A percentile compares a stretch with the other conserved stretches of the same genome.
Evolutionary conservation across 2,888 invertebrate species (phyloP).

Genomic region (Agriopis marginaria): DNA sequence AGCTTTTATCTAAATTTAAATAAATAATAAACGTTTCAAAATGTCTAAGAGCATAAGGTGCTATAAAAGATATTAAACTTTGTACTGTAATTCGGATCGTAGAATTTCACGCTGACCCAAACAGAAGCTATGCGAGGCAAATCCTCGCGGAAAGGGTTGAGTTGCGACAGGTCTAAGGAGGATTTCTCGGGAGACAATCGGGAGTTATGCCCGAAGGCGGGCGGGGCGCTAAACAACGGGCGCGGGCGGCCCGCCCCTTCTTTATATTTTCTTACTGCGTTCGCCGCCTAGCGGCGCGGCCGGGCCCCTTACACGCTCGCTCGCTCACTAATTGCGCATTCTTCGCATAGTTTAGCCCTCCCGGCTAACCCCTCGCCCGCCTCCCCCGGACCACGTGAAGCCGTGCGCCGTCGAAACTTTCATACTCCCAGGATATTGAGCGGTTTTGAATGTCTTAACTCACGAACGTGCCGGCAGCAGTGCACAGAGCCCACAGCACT

Average conservation of each 20-base stretch:
- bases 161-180: conserved; percentile 83
- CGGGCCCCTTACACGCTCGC: conserved; percentile 89
- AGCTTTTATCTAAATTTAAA: neutral
- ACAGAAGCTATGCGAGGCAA: conserved; percentile 81
- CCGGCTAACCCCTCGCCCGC: conserved; percentile 85
- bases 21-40: conserved; percentile 9
- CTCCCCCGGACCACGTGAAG: conserved; percentile 85
- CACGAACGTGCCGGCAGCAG: conserved; percentile 79
- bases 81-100: conserved; percentile 69
- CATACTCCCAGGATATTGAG: conserved; percentile 86
- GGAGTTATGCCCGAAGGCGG: conserved; percentile 85
- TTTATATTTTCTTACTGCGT: conserved; percentile 90
- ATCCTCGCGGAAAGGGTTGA: conserved; percentile 82
- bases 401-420: conserved; percentile 86
- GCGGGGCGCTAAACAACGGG: conserved; percentile 86
- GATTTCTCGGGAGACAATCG: conserved; percentile 85
- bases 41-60: conserved; percentile 33
- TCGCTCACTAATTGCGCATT: conserved; percentile 98
- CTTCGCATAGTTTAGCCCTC: conserved; percentile 97
- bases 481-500: conserved; percentile 63
- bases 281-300: conserved; percentile 85
- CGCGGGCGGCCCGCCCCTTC: conserved; percentile 87
- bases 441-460: conserved; percentile 87
- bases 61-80: conserved; percentile 63
- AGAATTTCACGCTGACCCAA: conserved; percentile 84